phyloP scores from a whole-genome alignment of 2,113 vertebrate species.

The Pituophis catenifer region DNA sequence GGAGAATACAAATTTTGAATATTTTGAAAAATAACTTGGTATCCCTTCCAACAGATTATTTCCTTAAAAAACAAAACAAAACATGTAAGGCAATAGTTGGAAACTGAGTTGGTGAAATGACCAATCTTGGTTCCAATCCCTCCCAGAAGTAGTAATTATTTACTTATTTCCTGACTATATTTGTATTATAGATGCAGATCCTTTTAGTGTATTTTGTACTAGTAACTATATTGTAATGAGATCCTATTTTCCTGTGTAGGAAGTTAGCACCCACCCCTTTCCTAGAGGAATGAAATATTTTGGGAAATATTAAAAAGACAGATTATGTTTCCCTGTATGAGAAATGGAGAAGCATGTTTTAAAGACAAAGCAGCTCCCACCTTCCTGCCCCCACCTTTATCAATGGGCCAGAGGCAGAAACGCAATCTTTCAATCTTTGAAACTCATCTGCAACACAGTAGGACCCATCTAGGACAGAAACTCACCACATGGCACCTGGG shows the following conservation, averaged over 20 bases:
- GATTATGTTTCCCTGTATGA: no score
- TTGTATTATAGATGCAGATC: background rate
- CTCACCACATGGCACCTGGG: no score
- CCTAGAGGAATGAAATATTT: no score
- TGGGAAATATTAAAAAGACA: no score
- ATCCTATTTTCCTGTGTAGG: background rate
- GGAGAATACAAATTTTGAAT: background rate
- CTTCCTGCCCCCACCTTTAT: no score
- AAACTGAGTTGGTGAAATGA: background rate
- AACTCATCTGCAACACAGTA: no score
- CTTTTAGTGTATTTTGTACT: background rate
- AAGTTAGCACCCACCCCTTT: no score
- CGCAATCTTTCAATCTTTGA: no score
- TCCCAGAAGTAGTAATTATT: background rate
- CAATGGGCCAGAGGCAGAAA: no score
- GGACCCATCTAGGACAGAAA: no score
- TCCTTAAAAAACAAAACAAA: background rate
- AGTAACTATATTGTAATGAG: background rate
- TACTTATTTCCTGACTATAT: background rate
- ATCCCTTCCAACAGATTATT: background rate
- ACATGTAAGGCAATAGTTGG: background rate
- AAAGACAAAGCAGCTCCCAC: no score
- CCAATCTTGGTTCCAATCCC: background rate
- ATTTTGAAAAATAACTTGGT: background rate
- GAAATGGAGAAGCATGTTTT: no score